Percentiles rank a stretch among this genome's conserved stretches.
Conservation (phyloP, 2,113 vertebrate species). For the Lepus timidus region DNA sequence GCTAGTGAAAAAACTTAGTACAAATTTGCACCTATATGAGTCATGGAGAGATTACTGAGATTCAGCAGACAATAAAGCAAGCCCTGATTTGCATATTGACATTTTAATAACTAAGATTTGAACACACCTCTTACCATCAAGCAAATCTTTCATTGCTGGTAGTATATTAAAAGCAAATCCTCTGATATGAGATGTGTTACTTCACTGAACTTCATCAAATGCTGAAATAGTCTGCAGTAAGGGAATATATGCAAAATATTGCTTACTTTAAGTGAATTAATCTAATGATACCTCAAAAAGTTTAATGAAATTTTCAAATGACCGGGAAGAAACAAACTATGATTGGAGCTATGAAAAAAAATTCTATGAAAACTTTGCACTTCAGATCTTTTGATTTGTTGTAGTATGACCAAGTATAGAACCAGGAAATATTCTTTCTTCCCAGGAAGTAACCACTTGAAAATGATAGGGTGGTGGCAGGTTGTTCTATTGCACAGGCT, state of each 20-base stretch:
- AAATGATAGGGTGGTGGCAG: background rate
- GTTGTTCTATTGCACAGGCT: background rate
- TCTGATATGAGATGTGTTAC: background rate
- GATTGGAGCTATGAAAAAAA: background rate
- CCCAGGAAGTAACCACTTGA: background rate
- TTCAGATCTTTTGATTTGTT: conserved; percentile 18
- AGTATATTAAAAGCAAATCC: conserved; percentile 32
- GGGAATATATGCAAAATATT: background rate
- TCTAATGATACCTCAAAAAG: background rate
- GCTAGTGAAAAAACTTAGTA: background rate
- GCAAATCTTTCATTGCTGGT: conserved; percentile 5
- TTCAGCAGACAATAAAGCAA: background rate
- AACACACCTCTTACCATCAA: background rate
- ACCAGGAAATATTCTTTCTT: background rate
- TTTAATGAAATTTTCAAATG: background rate
- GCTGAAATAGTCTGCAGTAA: background rate
- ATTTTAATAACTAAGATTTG: conserved; percentile 49
- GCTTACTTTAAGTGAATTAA: conserved; percentile 25
- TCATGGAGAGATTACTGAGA: conserved; percentile 33
- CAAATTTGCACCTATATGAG: background rate
- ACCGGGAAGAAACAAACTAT: background rate
- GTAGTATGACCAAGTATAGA: background rate
- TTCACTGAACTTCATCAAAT: conserved; percentile 33
- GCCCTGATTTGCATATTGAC: background rate
- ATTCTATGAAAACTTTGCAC: background rate